phyloP scores from a whole-genome alignment of 2,888 invertebrate genomes.

The Lucinisca nassula region DNA sequence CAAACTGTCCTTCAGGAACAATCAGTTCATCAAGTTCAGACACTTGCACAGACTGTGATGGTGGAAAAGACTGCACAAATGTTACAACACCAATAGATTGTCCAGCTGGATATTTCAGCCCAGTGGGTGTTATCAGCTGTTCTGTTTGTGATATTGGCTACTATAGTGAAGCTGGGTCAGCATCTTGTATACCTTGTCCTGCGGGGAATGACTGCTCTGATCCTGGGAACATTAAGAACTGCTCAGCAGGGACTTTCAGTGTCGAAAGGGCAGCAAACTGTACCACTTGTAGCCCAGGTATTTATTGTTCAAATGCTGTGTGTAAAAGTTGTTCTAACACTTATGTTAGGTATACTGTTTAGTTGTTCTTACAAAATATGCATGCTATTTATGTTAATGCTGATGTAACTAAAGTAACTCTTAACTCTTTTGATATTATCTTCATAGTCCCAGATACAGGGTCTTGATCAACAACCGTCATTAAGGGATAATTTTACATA shows the following conservation, averaged over 20 bases:
- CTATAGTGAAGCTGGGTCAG: slow-evolving; percentile 73
- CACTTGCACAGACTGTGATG: slow-evolving; percentile 75
- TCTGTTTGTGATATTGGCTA: slow-evolving; percentile 59
- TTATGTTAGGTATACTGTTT: too few relatives aligned
- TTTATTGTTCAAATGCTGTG: too few relatives aligned
- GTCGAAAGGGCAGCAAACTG: slow-evolving; percentile 52
- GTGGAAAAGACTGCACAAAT: slow-evolving; percentile 74
- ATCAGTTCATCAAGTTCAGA: slow-evolving; percentile 73
- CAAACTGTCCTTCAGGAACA: slow-evolving; percentile 72
- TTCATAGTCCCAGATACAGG: too few relatives aligned
- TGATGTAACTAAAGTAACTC: too few relatives aligned
- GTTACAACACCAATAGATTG: slow-evolving; percentile 57
- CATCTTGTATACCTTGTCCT: slow-evolving; percentile 78
- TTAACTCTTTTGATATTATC: too few relatives aligned
- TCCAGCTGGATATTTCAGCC: slow-evolving; percentile 70
- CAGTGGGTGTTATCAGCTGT: slow-evolving; percentile 60
- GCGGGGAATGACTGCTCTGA: slow-evolving; percentile 77
- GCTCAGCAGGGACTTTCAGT: slow-evolving; percentile 64
- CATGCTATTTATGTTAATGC: too few relatives aligned
- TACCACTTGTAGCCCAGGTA: slow-evolving; percentile 72
- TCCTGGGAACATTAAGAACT: slow-evolving; percentile 53
- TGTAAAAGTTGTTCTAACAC: too few relatives aligned
- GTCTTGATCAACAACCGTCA: too few relatives aligned
- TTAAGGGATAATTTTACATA: too few relatives aligned
- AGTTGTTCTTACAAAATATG: too few relatives aligned